phyloP scores from a whole-genome alignment of 2,113 vertebrate species.

The Pseudopipra pipra region DNA sequence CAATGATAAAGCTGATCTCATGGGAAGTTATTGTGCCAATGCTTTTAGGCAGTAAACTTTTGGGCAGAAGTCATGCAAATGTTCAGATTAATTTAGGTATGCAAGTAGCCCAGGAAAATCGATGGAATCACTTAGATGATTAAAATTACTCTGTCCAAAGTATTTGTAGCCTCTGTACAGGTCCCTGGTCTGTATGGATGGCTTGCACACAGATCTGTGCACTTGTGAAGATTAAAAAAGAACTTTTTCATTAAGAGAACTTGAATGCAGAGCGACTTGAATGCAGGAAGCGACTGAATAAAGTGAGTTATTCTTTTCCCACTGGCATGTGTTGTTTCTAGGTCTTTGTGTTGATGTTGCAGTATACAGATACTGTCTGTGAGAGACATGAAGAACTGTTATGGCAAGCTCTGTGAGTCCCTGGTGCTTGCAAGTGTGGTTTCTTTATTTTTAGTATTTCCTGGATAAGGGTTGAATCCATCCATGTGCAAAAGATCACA shows the following conservation, averaged over 20 bases:
- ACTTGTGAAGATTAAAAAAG: not conserved
- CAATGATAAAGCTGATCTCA: not conserved
- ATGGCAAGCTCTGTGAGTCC: not conserved
- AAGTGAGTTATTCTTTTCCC: not conserved
- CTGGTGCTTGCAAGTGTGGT: not conserved
- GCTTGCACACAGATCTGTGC: not conserved
- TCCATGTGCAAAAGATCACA: slow-evolving; percentile 63
- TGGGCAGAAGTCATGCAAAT: not conserved
- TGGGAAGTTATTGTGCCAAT: not conserved
- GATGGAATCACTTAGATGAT: slow-evolving; percentile 53
- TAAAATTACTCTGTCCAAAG: slow-evolving; percentile 17
- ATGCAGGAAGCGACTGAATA: not conserved
- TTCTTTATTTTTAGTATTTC: slow-evolving; percentile 12
- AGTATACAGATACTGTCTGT: not conserved
- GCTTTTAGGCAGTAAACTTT: not conserved
- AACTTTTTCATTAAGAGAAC: not conserved
- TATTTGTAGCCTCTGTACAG: not conserved
- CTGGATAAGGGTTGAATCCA: slow-evolving; percentile 23
- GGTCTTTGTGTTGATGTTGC: not conserved
- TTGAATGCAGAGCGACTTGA: not conserved
- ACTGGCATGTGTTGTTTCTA: not conserved
- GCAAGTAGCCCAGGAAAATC: not conserved
- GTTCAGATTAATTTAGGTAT: not conserved
- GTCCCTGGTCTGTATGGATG: not conserved
- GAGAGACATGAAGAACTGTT: not conserved